Conservation (phyloP, 2,113 vertebrate species). For the Periophthalmus modestus region DNA sequence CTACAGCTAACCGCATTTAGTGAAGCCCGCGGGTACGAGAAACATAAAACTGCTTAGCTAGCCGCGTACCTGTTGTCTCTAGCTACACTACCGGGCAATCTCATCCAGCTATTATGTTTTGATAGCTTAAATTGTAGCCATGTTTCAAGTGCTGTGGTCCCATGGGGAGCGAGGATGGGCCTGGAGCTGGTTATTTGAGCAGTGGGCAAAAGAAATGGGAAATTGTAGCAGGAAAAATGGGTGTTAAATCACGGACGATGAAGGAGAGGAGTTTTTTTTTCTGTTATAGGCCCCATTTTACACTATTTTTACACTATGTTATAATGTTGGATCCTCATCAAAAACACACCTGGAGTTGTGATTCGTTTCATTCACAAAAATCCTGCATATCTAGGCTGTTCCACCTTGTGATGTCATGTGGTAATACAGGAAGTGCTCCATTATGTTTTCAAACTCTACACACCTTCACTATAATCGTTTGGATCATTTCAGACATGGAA, state of each 20-base stretch:
- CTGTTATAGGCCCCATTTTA: not conserved
- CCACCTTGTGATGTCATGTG: no score
- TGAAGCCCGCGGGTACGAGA: slow-evolving; percentile 53
- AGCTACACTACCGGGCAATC: slow-evolving; percentile 58
- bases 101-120: slow-evolving; percentile 72
- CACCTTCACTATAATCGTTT: no score
- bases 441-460: no score
- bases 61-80: slow-evolving; percentile 28
- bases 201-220: slow-evolving; percentile 52
- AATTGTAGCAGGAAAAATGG: slow-evolving; percentile 62
- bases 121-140: slow-evolving; percentile 74
- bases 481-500: no score
- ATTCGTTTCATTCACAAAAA: no score
- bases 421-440: no score
- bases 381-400: no score
- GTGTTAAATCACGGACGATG: slow-evolving; percentile 70
- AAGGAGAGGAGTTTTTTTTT: slow-evolving; percentile 32
- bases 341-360: no score
- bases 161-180: slow-evolving; percentile 66
- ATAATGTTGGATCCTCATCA: no score
- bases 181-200: slow-evolving; percentile 66
- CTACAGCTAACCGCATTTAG: slow-evolving; percentile 74
- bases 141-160: slow-evolving; percentile 71
- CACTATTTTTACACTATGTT: no score
- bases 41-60: slow-evolving; percentile 60